These are phyloP conservation scores for Machimus atricapillus DNA, from an alignment of 2,888 invertebrate genomes.

Conservation along the genomic window DNA sequence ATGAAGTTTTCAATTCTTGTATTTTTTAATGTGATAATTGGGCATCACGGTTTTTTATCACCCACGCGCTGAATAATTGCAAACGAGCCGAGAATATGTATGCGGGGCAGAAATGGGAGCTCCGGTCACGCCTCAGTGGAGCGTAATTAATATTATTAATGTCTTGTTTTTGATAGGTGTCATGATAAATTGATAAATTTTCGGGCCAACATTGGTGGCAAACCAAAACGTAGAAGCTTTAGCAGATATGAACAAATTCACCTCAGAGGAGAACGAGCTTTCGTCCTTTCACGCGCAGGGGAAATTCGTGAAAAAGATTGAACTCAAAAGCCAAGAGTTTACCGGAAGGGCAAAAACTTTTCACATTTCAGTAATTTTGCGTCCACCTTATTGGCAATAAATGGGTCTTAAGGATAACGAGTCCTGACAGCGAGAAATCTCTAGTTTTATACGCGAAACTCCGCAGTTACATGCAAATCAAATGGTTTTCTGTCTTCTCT, in stretches of 20 bases:
- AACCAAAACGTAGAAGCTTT: background rate
- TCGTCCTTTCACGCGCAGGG: background rate
- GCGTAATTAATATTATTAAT: slow-evolving; percentile 7
- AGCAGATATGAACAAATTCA: background rate
- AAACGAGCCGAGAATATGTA: background rate
- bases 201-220: background rate
- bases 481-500: background rate
- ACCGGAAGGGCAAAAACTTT: background rate
- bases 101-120: background rate
- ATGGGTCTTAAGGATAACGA: background rate
- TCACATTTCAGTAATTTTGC: background rate
- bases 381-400: background rate
- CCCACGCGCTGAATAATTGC: background rate
- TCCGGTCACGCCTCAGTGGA: background rate
- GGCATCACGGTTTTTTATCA: background rate
- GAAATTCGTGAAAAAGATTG: background rate
- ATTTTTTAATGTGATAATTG: background rate
- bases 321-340: background rate
- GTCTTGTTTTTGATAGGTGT: background rate
- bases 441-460: background rate
- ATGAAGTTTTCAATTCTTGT: background rate
- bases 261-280: background rate
- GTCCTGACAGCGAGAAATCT: background rate
- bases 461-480: background rate
- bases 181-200: background rate